Percentiles rank a stretch among this genome's conserved stretches.
Evolutionary conservation across 2,113 vertebrate species (phyloP).

Genomic region (Mus pahari): DNA sequence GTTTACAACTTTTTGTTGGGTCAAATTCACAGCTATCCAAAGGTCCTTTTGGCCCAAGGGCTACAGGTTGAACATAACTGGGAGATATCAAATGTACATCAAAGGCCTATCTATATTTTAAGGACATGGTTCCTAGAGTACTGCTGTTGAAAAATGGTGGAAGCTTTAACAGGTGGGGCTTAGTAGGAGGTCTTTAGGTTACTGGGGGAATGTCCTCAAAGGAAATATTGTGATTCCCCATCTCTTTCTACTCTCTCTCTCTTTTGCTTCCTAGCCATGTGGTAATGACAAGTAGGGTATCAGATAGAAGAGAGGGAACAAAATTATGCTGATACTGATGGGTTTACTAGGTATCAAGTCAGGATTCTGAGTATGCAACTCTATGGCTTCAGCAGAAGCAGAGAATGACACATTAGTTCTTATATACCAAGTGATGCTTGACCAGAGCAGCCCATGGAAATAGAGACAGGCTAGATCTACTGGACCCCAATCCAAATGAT

Average conservation of each 20-base stretch:
- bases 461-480: not conserved
- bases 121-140: not conserved
- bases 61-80: not conserved
- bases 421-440: not conserved
- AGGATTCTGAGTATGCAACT: not conserved
- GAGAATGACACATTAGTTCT: accelerated
- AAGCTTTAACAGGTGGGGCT: not conserved
- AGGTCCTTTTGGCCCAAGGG: not conserved
- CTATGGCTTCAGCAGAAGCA: not conserved
- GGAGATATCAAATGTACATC: not conserved
- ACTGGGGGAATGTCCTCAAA: not conserved
- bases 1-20: not conserved
- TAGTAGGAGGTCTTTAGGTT: not conserved
- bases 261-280: not conserved
- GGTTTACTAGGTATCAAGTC: not conserved
- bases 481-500: not conserved
- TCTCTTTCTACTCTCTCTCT: not conserved
- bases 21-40: not conserved
- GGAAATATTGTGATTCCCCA: too few species aligned
- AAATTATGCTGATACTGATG: not conserved
- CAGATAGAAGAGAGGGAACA: too few species aligned
- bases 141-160: not conserved
- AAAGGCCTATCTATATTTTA: not conserved
- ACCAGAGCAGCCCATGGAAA: not conserved
- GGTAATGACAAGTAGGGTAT: not conserved